A percentile compares a stretch with the other conserved stretches of the same genome.
Conservation (phyloP, 2,888 invertebrate species). For the Lasioglossum vierecki region DNA sequence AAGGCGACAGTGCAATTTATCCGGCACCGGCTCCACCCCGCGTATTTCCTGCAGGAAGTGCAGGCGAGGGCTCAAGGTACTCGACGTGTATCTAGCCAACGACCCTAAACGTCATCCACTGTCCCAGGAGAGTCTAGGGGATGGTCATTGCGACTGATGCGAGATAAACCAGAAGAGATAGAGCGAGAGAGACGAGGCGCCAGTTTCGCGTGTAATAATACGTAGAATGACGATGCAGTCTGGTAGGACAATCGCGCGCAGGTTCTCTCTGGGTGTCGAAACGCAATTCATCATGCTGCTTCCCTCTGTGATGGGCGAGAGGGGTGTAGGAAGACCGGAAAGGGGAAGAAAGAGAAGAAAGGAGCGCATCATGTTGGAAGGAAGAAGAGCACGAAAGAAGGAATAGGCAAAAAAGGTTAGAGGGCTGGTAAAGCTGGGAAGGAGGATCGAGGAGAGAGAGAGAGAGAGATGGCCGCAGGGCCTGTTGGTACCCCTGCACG, state of each 20-base stretch:
- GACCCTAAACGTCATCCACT: background rate
- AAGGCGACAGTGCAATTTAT: slow-evolving; percentile 11
- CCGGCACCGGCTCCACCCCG: background rate
- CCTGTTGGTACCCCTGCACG: slow-evolving; percentile 68
- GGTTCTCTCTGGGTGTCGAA: slow-evolving; percentile 72
- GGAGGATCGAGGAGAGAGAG: slow-evolving; percentile 11
- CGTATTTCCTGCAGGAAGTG: slow-evolving; percentile 6
- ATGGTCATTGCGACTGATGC: slow-evolving; percentile 26
- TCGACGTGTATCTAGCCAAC: background rate
- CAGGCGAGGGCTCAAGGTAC: background rate
- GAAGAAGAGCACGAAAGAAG: slow-evolving; percentile 16
- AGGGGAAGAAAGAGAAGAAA: background rate
- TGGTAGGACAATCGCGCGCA: slow-evolving; percentile 65
- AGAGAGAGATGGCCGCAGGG: slow-evolving; percentile 31
- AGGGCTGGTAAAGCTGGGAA: slow-evolving; percentile 2
- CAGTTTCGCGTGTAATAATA: slow-evolving; percentile 65
- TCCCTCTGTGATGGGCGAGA: background rate
- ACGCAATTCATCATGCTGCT: slow-evolving; percentile 78
- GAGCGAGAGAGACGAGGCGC: slow-evolving; percentile 31
- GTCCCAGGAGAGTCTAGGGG: background rate
- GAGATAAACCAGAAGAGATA: slow-evolving; percentile 35
- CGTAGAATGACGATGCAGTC: slow-evolving; percentile 72
- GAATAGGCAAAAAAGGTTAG: slow-evolving; percentile 26
- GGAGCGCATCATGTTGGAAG: background rate
- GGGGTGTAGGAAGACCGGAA: slow-evolving; percentile 14